These are phyloP conservation scores for Acestrorhynchus altus DNA, from an alignment of 2,797 vertebrate species.

Conservation along the genomic window DNA sequence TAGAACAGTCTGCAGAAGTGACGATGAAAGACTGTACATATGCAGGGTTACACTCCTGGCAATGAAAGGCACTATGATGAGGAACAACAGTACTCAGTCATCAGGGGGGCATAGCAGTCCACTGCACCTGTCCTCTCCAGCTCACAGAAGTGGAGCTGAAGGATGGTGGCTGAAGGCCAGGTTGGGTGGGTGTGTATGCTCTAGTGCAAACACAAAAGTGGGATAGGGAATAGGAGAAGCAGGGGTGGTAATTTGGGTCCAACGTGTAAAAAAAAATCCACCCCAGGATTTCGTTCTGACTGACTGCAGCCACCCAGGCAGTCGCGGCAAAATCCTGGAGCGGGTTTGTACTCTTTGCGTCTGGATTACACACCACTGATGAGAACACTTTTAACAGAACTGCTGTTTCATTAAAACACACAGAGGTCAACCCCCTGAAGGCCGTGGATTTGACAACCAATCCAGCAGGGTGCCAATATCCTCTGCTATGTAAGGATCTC, in stretches of 20 bases:
- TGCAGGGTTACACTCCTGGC: background rate
- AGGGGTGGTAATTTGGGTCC: no score
- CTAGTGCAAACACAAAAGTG: conserved; percentile 59
- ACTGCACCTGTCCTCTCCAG: conserved; percentile 55
- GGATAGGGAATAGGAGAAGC: background rate
- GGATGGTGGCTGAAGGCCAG: conserved; percentile 35
- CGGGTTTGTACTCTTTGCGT: no score
- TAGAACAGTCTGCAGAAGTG: conserved; percentile 10
- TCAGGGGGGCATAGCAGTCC: conserved; percentile 47
- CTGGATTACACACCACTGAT: no score
- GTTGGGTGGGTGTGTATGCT: conserved; percentile 14
- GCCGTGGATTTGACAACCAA: background rate
- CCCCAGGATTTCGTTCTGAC: no score
- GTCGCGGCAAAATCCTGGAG: no score
- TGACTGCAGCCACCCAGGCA: no score
- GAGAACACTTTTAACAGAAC: background rate
- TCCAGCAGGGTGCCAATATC: conserved; percentile 2
- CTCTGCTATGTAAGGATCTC: conserved; percentile 68
- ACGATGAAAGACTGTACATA: conserved; percentile 33
- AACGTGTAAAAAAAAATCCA: no score
- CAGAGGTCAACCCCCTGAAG: conserved; percentile 22
- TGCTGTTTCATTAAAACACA: background rate
- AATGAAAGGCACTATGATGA: conserved; percentile 17
- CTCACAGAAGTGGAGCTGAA: conserved; percentile 40
- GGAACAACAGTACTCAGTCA: conserved; percentile 52